Percentiles rank a stretch among this genome's conserved stretches.
phyloP scores from a whole-genome alignment of 2,888 invertebrate genomes.

The Pammene aurita region DNA sequence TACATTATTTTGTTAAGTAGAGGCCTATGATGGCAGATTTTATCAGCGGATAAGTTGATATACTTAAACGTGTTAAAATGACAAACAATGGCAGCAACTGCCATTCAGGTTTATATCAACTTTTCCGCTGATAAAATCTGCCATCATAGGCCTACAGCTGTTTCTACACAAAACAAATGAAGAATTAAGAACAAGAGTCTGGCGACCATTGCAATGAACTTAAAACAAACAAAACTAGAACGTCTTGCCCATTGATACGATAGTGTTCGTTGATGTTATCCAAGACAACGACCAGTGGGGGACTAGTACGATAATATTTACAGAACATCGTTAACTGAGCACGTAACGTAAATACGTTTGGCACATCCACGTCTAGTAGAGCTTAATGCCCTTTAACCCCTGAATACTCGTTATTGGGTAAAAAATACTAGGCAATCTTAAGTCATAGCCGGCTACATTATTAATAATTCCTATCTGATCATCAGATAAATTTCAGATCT shows the following conservation, averaged over 20 bases:
- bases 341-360: not conserved
- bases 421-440: no score
- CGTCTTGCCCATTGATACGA: not conserved
- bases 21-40: no score
- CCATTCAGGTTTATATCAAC: no score
- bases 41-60: no score
- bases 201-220: not conserved
- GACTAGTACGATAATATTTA: constrained; percentile 9
- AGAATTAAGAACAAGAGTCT: not conserved
- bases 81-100: no score
- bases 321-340: not conserved
- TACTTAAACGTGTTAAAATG: no score
- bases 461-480: no score
- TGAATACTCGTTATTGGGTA: not conserved
- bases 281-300: not conserved
- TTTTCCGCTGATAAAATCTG: no score
- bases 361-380: not conserved
- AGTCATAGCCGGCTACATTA: no score
- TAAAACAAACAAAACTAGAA: not conserved
- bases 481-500: no score
- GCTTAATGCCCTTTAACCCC: not conserved
- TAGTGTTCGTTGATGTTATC: not conserved
- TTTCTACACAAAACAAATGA: not conserved
- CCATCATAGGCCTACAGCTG: no score
- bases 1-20: no score